phyloP scores from a whole-genome alignment of 2,113 vertebrate genomes.

The Antechinus flavipes region DNA sequence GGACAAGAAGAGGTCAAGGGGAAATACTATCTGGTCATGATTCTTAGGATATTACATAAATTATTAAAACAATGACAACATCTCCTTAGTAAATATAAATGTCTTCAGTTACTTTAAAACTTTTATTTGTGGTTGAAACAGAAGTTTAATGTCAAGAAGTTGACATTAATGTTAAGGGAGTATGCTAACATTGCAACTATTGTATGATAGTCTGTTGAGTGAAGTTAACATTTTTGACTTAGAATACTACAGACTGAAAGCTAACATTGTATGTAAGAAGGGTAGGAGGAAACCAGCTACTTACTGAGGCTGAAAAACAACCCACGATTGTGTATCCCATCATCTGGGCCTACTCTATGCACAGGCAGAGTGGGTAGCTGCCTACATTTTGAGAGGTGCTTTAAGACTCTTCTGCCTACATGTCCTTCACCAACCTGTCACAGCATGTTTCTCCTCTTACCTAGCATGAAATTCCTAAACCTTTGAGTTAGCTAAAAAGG shows the following conservation, averaged over 20 bases:
- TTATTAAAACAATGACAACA: conserved; percentile 2
- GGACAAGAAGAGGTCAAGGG: conserved; percentile 1
- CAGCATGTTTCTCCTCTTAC: background rate
- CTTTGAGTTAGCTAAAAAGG: background rate
- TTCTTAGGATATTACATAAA: background rate
- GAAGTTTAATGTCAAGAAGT: background rate
- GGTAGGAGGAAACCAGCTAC: conserved; percentile 23
- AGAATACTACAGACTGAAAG: conserved; percentile 27
- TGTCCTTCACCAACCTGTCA: background rate
- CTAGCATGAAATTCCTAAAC: background rate
- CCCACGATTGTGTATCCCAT: background rate
- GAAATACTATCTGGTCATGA: background rate
- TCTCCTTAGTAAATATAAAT: background rate
- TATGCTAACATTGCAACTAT: background rate
- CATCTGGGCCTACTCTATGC: background rate
- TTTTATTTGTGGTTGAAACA: conserved; percentile 16
- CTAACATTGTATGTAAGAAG: conserved; percentile 19
- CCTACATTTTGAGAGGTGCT: background rate
- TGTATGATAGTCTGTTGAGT: background rate
- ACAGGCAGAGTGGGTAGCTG: background rate
- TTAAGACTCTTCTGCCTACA: background rate
- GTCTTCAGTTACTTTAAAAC: conserved; percentile 31
- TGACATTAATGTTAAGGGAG: conserved; percentile 30
- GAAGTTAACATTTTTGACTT: conserved; percentile 34
- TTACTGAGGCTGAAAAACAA: background rate